phyloP scores from a whole-genome alignment of 2,888 invertebrate genomes.

The Dasysyrphus albostriatus region DNA sequence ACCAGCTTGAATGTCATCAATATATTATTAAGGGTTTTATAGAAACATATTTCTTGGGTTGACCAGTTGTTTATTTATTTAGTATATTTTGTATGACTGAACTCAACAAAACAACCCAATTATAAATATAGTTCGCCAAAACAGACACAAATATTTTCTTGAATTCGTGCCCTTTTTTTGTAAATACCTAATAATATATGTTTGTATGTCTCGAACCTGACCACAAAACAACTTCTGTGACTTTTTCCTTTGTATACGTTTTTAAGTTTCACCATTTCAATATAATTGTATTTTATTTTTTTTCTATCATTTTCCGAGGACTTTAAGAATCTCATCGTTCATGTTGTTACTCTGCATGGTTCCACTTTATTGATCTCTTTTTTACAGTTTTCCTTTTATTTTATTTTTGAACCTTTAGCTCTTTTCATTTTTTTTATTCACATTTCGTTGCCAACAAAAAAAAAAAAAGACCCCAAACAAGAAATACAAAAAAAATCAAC shows the following conservation, averaged over 20 bases:
- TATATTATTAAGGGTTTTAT: no score
- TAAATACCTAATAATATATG: not conserved
- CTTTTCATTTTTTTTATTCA: conserved; percentile 27
- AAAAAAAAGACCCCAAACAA: not conserved
- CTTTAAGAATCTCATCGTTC: conserved; percentile 41
- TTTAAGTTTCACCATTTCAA: not conserved
- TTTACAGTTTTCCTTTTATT: conserved; percentile 13
- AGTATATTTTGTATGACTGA: not conserved
- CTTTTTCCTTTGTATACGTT: conserved; percentile 7
- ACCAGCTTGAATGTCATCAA: no score
- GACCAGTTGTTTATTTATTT: not conserved
- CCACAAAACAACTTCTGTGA: conserved; percentile 11
- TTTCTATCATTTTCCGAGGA: conserved; percentile 18
- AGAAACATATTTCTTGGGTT: not conserved
- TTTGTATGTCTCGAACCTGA: not conserved
- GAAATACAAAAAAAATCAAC: not conserved
- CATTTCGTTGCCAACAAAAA: conserved; percentile 7
- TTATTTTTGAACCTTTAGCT: not conserved
- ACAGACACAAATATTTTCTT: not conserved
- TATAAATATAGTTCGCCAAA: not conserved
- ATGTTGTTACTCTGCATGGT: conserved; percentile 19
- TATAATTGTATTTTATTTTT: not conserved
- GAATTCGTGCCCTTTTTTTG: conserved; percentile 23
- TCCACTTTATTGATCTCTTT: conserved; percentile 33
- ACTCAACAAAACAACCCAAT: conserved; percentile 5